Conservation (phyloP, 2,797 vertebrate species). For the Scomberomorus guttatus region DNA sequence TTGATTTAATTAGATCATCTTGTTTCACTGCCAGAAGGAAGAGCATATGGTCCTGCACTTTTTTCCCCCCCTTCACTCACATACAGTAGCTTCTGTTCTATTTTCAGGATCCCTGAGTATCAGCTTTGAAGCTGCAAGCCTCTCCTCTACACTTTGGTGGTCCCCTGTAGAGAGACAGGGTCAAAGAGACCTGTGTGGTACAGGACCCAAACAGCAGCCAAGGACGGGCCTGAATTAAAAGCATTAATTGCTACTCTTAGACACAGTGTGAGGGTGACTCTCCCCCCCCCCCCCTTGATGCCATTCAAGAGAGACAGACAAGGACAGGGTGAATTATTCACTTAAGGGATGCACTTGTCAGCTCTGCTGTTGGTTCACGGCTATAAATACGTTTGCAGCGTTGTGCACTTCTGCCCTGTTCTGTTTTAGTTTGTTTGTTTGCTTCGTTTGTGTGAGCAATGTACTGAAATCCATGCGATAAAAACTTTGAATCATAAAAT, state of each 20-base stretch:
- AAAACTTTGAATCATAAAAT: not conserved
- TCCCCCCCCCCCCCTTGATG: conserved; percentile 26
- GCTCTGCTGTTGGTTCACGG: conserved; percentile 11
- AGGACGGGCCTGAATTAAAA: conserved; percentile 63
- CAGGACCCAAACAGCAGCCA: conserved; percentile 65
- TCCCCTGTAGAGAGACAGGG: conserved; percentile 67
- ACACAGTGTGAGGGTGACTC: conserved; percentile 37
- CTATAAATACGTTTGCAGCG: conserved; percentile 15
- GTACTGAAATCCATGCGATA: not conserved
- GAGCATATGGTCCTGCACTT: conserved; percentile 78
- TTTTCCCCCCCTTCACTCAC: conserved; percentile 46
- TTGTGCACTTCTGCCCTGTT: not conserved
- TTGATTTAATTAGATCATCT: conserved; percentile 81
- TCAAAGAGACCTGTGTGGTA: conserved; percentile 62
- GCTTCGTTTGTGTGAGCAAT: not conserved
- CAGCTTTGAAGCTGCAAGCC: conserved; percentile 69
- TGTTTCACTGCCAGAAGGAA: conserved; percentile 75
- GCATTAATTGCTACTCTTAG: conserved; percentile 65
- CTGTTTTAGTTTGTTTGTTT: no score
- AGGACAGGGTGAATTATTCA: conserved; percentile 53
- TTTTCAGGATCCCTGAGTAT: conserved; percentile 66
- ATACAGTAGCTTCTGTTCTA: conserved; percentile 73
- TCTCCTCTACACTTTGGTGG: conserved; percentile 51
- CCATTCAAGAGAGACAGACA: conserved; percentile 63
- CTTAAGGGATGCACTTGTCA: not conserved